A percentile compares a stretch with the other conserved stretches of the same genome.
phyloP scores from a whole-genome alignment of 2,113 vertebrate genomes.

The Otolemur garnettii region DNA sequence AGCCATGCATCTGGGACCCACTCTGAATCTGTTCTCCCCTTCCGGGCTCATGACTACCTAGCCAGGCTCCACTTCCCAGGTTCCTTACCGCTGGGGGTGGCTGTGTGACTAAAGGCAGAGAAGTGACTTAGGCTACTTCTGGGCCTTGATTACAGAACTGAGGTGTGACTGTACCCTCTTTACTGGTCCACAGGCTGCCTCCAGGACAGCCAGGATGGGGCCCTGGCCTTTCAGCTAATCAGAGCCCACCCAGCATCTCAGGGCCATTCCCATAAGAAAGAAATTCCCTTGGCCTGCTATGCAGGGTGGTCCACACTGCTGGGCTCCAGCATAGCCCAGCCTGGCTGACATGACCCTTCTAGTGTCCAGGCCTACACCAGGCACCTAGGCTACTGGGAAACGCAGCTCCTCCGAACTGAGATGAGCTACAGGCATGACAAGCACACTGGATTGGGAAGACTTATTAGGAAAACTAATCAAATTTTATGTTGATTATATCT shows the following conservation, averaged over 20 bases:
- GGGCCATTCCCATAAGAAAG: not conserved
- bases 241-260: accelerated
- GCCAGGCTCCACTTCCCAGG: not conserved
- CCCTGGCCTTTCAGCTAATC: not conserved
- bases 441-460: not conserved
- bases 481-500: no score
- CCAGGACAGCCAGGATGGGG: not conserved
- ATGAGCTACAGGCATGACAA: accelerated
- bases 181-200: not conserved
- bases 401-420: not conserved
- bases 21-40: not conserved
- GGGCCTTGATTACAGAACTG: not conserved
- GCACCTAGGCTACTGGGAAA: not conserved
- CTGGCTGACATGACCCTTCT: accelerated
- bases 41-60: accelerated
- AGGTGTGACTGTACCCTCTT: not conserved
- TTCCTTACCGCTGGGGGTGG: not conserved
- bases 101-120: not conserved
- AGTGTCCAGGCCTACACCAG: not conserved
- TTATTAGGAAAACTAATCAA: not conserved
- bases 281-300: no score
- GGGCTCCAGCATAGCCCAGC: accelerated
- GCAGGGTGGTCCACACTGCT: accelerated
- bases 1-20: not conserved
- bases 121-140: not conserved